Base-by-base conservation (phyloP, 2,113 vertebrate species). In the Mus spicilegus region DNA sequence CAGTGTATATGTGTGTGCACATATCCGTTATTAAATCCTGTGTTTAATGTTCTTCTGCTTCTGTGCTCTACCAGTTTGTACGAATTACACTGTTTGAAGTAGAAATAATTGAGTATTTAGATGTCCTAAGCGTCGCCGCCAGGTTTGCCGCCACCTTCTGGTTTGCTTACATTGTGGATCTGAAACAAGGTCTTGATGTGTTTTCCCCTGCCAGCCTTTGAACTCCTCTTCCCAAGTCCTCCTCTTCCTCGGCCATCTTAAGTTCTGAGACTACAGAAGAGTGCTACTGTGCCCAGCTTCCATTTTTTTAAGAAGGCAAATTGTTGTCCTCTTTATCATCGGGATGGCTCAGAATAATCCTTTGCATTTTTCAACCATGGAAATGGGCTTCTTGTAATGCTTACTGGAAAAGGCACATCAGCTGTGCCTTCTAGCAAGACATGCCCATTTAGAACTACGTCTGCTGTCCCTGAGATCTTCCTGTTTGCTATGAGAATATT, bases 51-150 rank as follows among this genome's bases (percentile, higher is more conserved):
- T 11, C 10, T 56, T 5, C 36, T 67, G 58, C 91, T 87, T 92
- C 58, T 81, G 12, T 70, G 49, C 58, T 76, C 56, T 65, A 30
- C 86, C 56, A n/a, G 24, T 89, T 58, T 72, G 42, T 69, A 36
- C 90, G 39, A 93, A 82, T 77, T 76, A 39, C 24, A 51, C 67
- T 56, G 30, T 85, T 93, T 72, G 28, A 90, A 89, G 56, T 77
- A 94, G 72, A 93, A 86, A 87, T 63, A 75, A 86, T 65, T 56
- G 30, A 73, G 65, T 86, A 77, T 58, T 87, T 88, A 46, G 65
- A 63, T 90, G 70, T 65, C n/a, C 39, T 86, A 58, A 88, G 46
- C 51, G 20, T 3, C 0, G 19, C 30, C 30, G 30, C 87, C 6
- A 95, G 33, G 7, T 75, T 73, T 12, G 51, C 10, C 39, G 28